These are phyloP conservation scores for Andrena chrysosceles DNA, from an alignment of 2,888 invertebrate species.

Conservation along the genomic window DNA sequence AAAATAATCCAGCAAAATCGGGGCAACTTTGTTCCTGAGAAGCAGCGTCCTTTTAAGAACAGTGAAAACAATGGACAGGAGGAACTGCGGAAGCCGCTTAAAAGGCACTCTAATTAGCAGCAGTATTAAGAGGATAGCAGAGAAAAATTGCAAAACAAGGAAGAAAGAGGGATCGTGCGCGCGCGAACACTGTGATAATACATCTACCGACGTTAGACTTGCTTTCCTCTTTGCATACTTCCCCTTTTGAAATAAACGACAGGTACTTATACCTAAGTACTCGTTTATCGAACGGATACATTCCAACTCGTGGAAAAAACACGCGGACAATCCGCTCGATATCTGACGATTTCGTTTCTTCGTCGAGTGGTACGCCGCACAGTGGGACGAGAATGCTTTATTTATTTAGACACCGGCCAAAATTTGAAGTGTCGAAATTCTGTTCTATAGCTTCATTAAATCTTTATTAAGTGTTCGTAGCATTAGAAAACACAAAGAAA, in stretches of 20 bases:
- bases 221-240: neutral
- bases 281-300: constrained; percentile 12
- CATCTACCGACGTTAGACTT: too few relatives aligned
- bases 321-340: constrained; percentile 9
- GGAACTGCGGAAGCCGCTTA: constrained; percentile 47
- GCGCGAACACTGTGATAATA: neutral
- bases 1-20: constrained; percentile 16
- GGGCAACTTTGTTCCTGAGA: constrained; percentile 25
- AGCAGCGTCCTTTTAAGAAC: constrained; percentile 36
- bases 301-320: constrained; percentile 2
- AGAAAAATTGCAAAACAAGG: constrained; percentile 28
- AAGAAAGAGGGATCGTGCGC: neutral
- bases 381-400: too few relatives aligned
- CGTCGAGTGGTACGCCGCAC: constrained; percentile 18
- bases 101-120: constrained; percentile 49
- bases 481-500: too few relatives aligned
- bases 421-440: too few relatives aligned
- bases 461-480: too few relatives aligned
- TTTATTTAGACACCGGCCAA: too few relatives aligned
- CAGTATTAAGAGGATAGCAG: constrained; percentile 17
- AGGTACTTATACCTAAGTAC: too few relatives aligned
- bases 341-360: constrained; percentile 28
- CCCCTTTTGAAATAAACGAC: constrained; percentile 24
- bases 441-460: too few relatives aligned
- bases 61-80: constrained; percentile 42